phyloP scores from a whole-genome alignment of 2,888 invertebrate genomes.

The Phyto melanocephala region DNA sequence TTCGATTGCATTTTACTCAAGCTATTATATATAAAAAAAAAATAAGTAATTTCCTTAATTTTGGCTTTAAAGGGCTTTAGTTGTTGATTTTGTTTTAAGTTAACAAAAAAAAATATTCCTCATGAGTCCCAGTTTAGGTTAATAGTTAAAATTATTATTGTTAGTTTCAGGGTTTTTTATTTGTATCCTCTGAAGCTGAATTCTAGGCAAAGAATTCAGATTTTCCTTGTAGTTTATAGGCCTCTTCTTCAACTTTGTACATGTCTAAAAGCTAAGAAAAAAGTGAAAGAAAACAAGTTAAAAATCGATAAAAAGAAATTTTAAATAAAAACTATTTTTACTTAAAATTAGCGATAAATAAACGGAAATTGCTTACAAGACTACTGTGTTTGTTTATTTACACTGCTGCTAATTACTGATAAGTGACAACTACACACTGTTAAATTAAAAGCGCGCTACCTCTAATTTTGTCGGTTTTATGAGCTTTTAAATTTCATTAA shows the following conservation, averaged over 20 bases:
- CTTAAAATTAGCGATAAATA: no score
- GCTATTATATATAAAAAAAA: slow-evolving; percentile 14
- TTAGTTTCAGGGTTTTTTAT: slow-evolving; percentile 46
- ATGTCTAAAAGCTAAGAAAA: slow-evolving; percentile 91
- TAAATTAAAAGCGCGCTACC: no score
- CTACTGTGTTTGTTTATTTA: no score
- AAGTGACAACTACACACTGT: no score
- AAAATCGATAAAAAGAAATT: no score
- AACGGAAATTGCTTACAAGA: no score
- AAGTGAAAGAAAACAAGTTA: not conserved
- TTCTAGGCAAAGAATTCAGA: slow-evolving; percentile 92
- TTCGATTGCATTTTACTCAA: slow-evolving; percentile 68
- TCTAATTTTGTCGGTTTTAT: no score
- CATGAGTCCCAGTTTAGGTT: slow-evolving; percentile 47
- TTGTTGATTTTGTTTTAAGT: slow-evolving; percentile 8
- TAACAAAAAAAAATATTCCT: slow-evolving; percentile 47
- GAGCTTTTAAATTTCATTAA: no score
- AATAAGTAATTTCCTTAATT: slow-evolving; percentile 40
- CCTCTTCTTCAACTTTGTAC: slow-evolving; percentile 95
- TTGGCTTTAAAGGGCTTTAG: slow-evolving; percentile 39
- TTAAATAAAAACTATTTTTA: no score
- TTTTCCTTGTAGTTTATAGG: slow-evolving; percentile 92
- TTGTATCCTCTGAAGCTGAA: slow-evolving; percentile 37
- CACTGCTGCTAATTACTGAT: no score
- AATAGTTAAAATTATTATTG: slow-evolving; percentile 57